Evolutionary conservation across 2,888 invertebrate species (phyloP).

Genomic region (Idaea straminata): DNA sequence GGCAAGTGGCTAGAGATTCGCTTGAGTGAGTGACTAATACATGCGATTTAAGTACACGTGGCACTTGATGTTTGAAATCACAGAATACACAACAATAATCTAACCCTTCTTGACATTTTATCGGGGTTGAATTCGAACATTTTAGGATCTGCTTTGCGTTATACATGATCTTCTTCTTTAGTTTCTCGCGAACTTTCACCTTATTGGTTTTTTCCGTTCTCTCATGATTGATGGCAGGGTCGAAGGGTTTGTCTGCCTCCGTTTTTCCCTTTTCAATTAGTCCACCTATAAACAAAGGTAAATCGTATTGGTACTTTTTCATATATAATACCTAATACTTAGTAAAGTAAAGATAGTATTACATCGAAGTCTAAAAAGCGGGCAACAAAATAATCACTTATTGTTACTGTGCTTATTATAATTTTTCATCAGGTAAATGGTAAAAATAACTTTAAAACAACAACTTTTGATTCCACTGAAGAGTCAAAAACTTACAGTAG

Average conservation of each 20-base stretch:
- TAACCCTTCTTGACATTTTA: conserved; percentile 33
- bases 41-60: conserved; percentile 51
- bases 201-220: conserved; percentile 39
- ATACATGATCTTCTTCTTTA: background rate
- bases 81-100: conserved; percentile 19
- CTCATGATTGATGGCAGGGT: conserved; percentile 10
- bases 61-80: conserved; percentile 40
- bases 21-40: conserved; percentile 43
- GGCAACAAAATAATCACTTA: background rate
- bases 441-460: background rate
- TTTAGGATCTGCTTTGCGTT: conserved; percentile 33
- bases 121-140: conserved; percentile 62
- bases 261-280: conserved; percentile 5
- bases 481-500: too few relatives aligned
- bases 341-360: background rate
- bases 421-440: background rate
- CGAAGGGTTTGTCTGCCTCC: conserved; percentile 2
- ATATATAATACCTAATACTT: background rate
- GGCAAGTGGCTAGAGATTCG: conserved; percentile 30
- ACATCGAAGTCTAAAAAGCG: background rate
- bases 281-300: conserved; percentile 1
- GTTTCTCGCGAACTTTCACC: background rate
- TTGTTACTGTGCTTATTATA: background rate
- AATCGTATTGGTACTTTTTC: background rate
- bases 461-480: background rate